Conservation (phyloP, 2,797 vertebrate genomes). For the Triplophysa bombifrons region DNA sequence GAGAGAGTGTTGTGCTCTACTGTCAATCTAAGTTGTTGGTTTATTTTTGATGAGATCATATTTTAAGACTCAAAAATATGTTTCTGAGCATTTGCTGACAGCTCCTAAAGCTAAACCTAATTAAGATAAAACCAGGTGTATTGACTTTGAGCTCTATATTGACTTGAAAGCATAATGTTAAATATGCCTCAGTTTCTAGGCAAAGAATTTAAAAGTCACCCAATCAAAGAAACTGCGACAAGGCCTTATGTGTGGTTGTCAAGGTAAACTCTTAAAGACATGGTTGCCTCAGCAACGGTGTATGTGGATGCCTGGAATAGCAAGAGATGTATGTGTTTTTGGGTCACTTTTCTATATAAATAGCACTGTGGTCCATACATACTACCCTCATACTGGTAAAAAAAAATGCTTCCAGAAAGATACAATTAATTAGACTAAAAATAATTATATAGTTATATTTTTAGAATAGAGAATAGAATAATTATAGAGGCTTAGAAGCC, state of each 20-base stretch:
- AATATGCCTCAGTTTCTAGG: conserved; percentile 28
- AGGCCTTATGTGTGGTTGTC: conserved; percentile 52
- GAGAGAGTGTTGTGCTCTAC: too few species aligned
- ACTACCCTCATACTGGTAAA: conserved; percentile 4
- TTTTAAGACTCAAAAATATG: neutral
- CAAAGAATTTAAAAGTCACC: conserved; percentile 31
- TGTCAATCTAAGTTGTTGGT: neutral
- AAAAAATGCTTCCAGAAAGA: neutral
- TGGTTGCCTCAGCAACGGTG: conserved; percentile 61
- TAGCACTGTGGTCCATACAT: conserved; percentile 24
- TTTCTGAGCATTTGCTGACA: neutral
- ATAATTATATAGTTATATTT: neutral
- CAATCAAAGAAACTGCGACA: conserved; percentile 32
- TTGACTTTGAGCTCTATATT: neutral
- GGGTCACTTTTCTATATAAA: conserved; percentile 44
- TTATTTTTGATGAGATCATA: neutral
- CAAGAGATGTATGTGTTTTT: conserved; percentile 38
- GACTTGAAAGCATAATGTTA: neutral
- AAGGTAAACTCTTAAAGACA: conserved; percentile 58
- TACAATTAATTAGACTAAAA: neutral
- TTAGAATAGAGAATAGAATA: too few species aligned
- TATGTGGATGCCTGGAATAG: conserved; percentile 58
- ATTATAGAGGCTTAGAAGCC: too few species aligned
- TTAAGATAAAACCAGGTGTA: neutral
- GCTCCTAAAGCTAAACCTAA: neutral